Base-by-base conservation (phyloP, 2,797 vertebrate species). In the Cyprinella venusta region DNA sequence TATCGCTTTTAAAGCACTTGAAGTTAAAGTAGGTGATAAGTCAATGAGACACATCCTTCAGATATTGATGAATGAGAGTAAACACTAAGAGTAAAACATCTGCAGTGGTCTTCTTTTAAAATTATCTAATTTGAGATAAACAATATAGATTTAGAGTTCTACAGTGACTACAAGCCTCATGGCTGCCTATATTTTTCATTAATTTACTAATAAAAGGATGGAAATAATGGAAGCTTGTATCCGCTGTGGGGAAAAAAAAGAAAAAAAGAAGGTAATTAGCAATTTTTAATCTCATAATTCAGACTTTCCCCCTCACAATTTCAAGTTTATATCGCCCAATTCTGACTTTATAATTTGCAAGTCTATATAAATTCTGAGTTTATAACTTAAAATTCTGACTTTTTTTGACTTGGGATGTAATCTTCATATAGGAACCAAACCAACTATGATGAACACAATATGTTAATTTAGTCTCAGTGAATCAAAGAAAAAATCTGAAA, bases 1-100 rank as follows among this genome's bases (percentile, higher is more conserved):
- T 61, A 61, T 15, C 9, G 21, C 33, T 76, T 76, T 76, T 9
- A 76, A 42, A 76, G 56, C 75, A 76, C 54, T 76, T 40, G n/a
- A 54, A 61, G 74, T 52, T 33, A 72, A 72, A 50, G 24, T 50
- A 50, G 18, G 18, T 13, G 10, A 54, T 71, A 9, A 21, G 18
- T 72, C 45, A 48, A 10, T 30, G 42, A 71, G 24, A 50, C 16
- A 13, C 2, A 0, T 21, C 19, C 6, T 18, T 52, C 9, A 33
- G 18, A 36, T 36, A 19, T 16, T 61, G 75, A 76, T 61, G 56
- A 76, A 13, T 9, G 12, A 40, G 54, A 21, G 38, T 26, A 75
- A 61, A 38, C 21, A 40, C 3, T n/a, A 71, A 30, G n/a, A 42
- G 38, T 33, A 9, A 45, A 71, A 9, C 70, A 72, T 19, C 69